A percentile compares a stretch with the other conserved stretches of the same genome.
Evolutionary conservation across 2,113 vertebrate genomes (phyloP).

Genomic region (Etia nguti): DNA sequence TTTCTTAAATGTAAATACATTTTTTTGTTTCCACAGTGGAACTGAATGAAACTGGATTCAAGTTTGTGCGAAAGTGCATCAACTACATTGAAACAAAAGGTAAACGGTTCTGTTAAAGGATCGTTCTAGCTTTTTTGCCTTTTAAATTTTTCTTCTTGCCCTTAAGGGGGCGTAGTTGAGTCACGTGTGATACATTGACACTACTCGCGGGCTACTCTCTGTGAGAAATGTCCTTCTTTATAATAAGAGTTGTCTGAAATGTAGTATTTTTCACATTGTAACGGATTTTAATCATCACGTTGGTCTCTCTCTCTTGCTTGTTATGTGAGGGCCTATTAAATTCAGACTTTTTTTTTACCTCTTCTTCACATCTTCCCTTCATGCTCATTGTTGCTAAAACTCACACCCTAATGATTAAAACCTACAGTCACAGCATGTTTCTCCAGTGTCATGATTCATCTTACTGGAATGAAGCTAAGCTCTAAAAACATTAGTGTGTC

Average conservation of each 20-base stretch:
- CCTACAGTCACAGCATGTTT: neutral
- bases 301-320: neutral
- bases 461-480: neutral
- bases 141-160: neutral
- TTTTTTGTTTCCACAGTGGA: conserved; percentile 79
- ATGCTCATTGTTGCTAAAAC: neutral
- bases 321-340: neutral
- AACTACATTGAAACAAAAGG: conserved; percentile 91
- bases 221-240: neutral
- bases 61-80: conserved; percentile 93
- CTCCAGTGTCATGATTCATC: neutral
- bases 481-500: neutral
- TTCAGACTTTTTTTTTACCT: neutral
- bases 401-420: neutral
- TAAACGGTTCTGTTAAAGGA: conserved; percentile 30
- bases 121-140: neutral
- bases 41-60: conserved; percentile 92
- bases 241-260: neutral
- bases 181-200: neutral
- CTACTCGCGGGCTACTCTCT: neutral
- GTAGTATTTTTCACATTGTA: neutral
- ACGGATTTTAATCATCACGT: neutral
- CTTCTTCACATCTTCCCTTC: neutral
- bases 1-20: neutral
- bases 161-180: conserved; percentile 54